These are phyloP conservation scores for Exaiptasia diaphana DNA, from an alignment of 64 coral and sea anemone species.

Conservation along the genomic window DNA sequence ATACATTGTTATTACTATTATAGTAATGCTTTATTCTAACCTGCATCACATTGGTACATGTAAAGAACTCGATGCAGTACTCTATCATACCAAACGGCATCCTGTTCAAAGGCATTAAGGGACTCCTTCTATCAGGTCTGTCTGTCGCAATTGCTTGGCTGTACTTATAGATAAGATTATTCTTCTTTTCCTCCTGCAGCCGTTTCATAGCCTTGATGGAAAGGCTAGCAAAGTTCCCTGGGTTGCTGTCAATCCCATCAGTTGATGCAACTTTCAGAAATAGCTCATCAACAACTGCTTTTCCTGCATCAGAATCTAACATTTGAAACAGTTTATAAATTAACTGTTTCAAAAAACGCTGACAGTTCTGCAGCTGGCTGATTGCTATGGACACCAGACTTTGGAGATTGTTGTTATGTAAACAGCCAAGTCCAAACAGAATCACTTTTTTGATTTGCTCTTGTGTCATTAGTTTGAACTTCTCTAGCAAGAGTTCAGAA, in stretches of 20 bases:
- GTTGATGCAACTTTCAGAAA: conserved; percentile 9
- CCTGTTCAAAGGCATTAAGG: conserved; percentile 5
- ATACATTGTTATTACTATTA: too few species aligned
- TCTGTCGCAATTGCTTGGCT: background rate
- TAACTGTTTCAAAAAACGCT: too few species aligned
- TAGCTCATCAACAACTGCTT: background rate
- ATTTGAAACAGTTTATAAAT: too few species aligned
- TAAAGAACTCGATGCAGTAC: conserved; percentile 44
- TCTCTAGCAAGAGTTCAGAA: too few species aligned
- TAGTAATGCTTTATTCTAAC: too few species aligned
- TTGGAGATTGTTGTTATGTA: too few species aligned
- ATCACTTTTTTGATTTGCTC: too few species aligned
- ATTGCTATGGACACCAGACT: too few species aligned
- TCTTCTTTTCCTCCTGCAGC: background rate
- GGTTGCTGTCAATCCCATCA: background rate
- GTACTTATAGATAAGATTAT: conserved; percentile 15
- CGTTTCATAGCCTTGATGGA: background rate
- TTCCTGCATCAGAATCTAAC: too few species aligned
- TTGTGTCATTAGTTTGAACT: too few species aligned
- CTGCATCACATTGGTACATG: conserved; percentile 47
- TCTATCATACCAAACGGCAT: conserved; percentile 50
- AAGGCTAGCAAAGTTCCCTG: background rate
- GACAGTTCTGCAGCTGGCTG: too few species aligned
- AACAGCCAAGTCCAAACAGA: too few species aligned
- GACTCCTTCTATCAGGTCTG: background rate